Evolutionary conservation across 2,888 invertebrate genomes (phyloP), one percentile per base, ranked within the genome.

Genomic region (Erebia ligea): DNA sequence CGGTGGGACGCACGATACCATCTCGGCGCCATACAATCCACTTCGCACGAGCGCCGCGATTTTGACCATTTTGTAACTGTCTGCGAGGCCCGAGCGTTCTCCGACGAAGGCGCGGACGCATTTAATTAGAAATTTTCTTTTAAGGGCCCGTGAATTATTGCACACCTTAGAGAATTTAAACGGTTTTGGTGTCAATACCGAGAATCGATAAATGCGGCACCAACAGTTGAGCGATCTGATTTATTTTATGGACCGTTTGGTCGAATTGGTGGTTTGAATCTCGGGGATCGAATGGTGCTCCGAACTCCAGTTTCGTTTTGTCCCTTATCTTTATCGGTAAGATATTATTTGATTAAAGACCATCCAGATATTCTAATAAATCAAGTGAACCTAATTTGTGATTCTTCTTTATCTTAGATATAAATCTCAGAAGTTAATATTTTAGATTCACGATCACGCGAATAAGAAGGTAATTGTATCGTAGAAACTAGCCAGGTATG

Each of bases 111-210:
- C 82, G 84, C 82, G 84, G 83, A 82, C 79, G 82, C 80, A 78
- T 86, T 89, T 91, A 92, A 92, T 92, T 92, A 91, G 85, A 85
- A 85, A 81, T 82, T 84, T 80, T 85, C 83, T 81, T 86, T 86
- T 83, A 84, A 86, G 84, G 84, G 82, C 83, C 84, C 80, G 85
- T 91, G 88, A 92, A 86, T 89, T 92, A 92, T 90, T 85, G 86
- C 86, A 81, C 81, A 80, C 84, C 84, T 87, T 84, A 82, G 82
- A 83, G 81, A 85, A 87, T 87, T 86, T 85, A 84, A 87, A 83
- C 81, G 82, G 82, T 75, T 79, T 80, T 78, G 80, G 79, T 78
- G 79, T 80, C 80, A 85, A 87, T 91, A 89, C 89, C 80, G 81
- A 84, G 90, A 90, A 90, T 82, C 84, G 84, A 87, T 90, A 86